These are phyloP conservation scores for Coranthus polyacanthus DNA, from an alignment of 2,797 vertebrate genomes.

Conservation along the genomic window DNA sequence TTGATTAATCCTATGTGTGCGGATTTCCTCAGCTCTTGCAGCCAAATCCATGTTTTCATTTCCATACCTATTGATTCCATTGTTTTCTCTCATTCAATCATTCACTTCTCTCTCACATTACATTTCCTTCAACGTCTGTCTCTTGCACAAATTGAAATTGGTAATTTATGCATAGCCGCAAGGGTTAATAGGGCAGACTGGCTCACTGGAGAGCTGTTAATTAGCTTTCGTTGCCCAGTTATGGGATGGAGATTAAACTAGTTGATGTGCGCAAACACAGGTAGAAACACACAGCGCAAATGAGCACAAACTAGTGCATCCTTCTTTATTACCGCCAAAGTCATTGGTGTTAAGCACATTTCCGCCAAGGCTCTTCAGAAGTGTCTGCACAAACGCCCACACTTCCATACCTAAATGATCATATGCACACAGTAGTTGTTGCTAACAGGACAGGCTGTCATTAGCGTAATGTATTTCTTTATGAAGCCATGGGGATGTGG, in stretches of 20 bases:
- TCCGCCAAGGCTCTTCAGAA: slow-evolving; percentile 41
- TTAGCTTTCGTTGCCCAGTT: slow-evolving; percentile 59
- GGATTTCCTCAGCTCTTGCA: slow-evolving; percentile 63
- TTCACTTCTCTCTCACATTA: slow-evolving; percentile 26
- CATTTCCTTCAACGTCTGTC: slow-evolving; percentile 34
- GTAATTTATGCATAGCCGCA: slow-evolving; percentile 60
- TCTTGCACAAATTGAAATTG: slow-evolving; percentile 60
- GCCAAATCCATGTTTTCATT: slow-evolving; percentile 72
- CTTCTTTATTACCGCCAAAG: slow-evolving; percentile 25
- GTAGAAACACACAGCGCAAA: neutral
- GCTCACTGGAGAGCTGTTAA: slow-evolving; percentile 47
- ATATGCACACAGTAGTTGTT: slow-evolving; percentile 25
- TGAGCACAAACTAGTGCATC: slow-evolving; percentile 20
- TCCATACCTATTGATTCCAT: slow-evolving; percentile 71
- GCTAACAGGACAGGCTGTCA: slow-evolving; percentile 76
- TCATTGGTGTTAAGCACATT: slow-evolving; percentile 42
- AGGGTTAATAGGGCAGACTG: slow-evolving; percentile 62
- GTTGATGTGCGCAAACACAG: slow-evolving; percentile 46
- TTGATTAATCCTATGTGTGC: slow-evolving; percentile 66
- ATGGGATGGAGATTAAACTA: slow-evolving; percentile 59
- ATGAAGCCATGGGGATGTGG: slow-evolving; percentile 73
- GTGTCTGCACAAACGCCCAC: slow-evolving; percentile 20
- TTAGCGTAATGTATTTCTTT: slow-evolving; percentile 78
- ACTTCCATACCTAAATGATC: slow-evolving; percentile 1
- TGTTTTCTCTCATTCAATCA: slow-evolving; percentile 32